Conservation (phyloP, 2,888 invertebrate species). For the Pristionchus exspectatus region DNA sequence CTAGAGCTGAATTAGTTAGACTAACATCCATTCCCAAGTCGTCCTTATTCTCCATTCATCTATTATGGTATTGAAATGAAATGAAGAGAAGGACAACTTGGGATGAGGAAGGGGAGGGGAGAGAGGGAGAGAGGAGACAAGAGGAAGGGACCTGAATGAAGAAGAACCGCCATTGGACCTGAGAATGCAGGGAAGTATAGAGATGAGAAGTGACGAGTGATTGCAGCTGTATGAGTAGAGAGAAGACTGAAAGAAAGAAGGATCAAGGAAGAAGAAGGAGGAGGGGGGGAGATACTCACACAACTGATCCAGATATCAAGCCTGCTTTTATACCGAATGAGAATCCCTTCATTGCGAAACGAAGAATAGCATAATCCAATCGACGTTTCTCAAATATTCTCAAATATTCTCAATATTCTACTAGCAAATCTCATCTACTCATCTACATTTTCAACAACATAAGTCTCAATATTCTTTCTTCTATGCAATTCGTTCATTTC, state of each 20-base stretch:
- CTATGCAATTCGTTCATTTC: too few species aligned
- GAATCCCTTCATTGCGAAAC: slow-evolving; percentile 69
- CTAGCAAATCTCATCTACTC: too few species aligned
- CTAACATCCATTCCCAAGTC: neutral
- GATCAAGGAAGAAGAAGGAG: neutral
- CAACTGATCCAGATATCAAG: slow-evolving; percentile 67
- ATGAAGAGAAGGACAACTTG: slow-evolving; percentile 41
- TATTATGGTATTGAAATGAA: neutral
- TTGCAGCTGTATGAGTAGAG: slow-evolving; percentile 67
- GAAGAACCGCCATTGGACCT: slow-evolving; percentile 68
- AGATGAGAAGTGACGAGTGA: slow-evolving; percentile 66
- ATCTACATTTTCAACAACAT: too few species aligned
- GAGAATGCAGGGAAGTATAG: slow-evolving; percentile 72
- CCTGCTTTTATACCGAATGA: slow-evolving; percentile 65
- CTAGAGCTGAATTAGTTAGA: slow-evolving; percentile 65
- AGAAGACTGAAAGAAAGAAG: slow-evolving; percentile 60
- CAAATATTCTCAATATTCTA: too few species aligned
- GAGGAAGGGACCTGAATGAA: slow-evolving; percentile 57
- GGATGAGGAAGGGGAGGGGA: neutral
- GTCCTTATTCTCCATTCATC: slow-evolving; percentile 42
- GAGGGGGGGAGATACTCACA: slow-evolving; percentile 60
- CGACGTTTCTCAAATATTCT: slow-evolving; percentile 60
- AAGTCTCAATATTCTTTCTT: too few species aligned
- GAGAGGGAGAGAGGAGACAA: neutral
- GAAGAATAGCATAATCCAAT: slow-evolving; percentile 68